phyloP scores from a whole-genome alignment of 2,113 vertebrate genomes.

The Xyrauchen texanus region DNA sequence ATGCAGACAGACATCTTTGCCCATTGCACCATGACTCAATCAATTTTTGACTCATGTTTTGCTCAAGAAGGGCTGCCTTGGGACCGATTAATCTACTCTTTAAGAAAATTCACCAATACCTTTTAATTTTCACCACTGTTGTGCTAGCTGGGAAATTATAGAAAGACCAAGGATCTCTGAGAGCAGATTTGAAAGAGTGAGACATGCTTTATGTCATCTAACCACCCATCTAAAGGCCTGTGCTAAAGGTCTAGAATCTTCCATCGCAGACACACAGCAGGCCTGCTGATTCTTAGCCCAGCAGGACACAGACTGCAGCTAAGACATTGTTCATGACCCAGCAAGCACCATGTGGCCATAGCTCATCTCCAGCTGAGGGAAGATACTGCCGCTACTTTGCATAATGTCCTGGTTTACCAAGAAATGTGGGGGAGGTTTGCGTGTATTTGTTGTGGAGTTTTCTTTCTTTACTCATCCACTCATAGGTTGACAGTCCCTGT shows the following conservation, averaged over 20 bases:
- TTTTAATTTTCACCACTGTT: neutral
- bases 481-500: constrained; percentile 44
- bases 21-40: no score
- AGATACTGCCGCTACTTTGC: constrained; percentile 43
- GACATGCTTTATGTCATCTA: constrained; percentile 69
- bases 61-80: no score
- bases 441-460: constrained; percentile 25
- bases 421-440: constrained; percentile 28
- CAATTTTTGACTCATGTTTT: no score
- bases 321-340: constrained; percentile 42
- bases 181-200: constrained; percentile 53
- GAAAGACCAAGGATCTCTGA: neutral
- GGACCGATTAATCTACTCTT: no score
- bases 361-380: constrained; percentile 45
- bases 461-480: constrained; percentile 39
- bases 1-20: no score
- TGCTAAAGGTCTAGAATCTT: constrained; percentile 65
- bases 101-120: neutral
- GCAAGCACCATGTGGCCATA: constrained; percentile 33
- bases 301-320: constrained; percentile 60
- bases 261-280: constrained; percentile 65
- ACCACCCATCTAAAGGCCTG: constrained; percentile 67
- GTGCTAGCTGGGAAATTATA: neutral
- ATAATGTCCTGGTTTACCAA: constrained; percentile 28
- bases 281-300: constrained; percentile 65